Evolutionary conservation across 2,888 invertebrate species (phyloP).

Genomic region (Campoplex capitator): DNA sequence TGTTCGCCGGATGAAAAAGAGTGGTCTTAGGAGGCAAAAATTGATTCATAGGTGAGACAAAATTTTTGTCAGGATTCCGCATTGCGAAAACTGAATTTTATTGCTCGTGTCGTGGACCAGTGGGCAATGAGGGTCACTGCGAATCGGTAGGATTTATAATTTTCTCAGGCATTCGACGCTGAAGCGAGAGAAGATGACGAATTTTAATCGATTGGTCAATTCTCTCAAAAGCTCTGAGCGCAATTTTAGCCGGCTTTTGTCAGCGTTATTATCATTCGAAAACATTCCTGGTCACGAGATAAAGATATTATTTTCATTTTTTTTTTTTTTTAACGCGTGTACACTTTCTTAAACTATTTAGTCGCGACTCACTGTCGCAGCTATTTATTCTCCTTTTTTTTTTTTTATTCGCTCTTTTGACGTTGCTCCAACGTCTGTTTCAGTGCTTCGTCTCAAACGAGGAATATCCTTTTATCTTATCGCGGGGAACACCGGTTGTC

Average conservation of each 20-base stretch:
- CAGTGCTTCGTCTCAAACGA: constrained; percentile 49
- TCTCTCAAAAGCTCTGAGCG: neutral
- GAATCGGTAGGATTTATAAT: neutral
- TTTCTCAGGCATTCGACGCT: neutral
- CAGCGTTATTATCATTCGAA: neutral
- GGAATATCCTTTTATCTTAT: constrained; percentile 75
- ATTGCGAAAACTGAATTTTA: neutral
- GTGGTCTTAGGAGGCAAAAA: neutral
- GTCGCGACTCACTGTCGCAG: neutral
- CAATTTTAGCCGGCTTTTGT: neutral
- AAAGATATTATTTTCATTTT: neutral
- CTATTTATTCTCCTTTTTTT: constrained; percentile 31
- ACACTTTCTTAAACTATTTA: constrained; percentile 4
- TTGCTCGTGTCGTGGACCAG: neutral
- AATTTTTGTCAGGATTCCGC: neutral
- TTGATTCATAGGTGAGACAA: neutral
- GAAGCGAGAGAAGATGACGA: too few species aligned
- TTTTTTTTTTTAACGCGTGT: neutral
- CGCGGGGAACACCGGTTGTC: constrained; percentile 70
- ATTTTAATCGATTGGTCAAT: neutral
- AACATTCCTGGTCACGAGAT: neutral
- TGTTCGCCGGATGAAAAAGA: too few species aligned
- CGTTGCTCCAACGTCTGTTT: constrained; percentile 31
- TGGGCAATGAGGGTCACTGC: neutral
- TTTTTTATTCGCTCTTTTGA: neutral